A percentile compares a stretch with the other conserved stretches of the same genome.
These are phyloP conservation scores for Columba livia DNA, from an alignment of 2,113 vertebrate species.

Conservation along the genomic window DNA sequence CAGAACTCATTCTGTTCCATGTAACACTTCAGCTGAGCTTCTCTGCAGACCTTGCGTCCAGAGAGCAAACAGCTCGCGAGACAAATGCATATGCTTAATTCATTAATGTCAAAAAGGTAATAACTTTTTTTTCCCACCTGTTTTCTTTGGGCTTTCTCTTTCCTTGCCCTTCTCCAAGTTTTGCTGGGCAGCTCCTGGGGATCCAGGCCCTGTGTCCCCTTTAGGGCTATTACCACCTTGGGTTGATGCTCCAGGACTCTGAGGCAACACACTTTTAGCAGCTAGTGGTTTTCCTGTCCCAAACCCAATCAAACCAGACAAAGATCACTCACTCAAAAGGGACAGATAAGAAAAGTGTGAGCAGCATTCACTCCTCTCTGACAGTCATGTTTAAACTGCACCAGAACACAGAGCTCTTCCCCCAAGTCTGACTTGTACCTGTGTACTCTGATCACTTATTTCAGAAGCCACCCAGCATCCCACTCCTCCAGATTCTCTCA, in stretches of 20 bases:
- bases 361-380: neutral
- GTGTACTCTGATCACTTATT: neutral
- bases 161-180: neutral
- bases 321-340: neutral
- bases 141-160: neutral
- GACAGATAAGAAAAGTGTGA: neutral
- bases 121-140: neutral
- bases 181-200: neutral
- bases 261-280: neutral
- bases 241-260: constrained; percentile 15
- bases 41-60: neutral
- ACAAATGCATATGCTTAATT: neutral
- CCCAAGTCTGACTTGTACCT: fast-evolving
- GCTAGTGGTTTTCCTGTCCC: constrained; percentile 42
- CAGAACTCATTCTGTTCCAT: neutral
- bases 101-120: neutral
- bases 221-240: constrained; percentile 2
- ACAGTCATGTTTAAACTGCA: neutral
- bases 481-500: neutral
- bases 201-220: neutral
- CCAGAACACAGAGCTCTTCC: neutral
- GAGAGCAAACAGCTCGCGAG: neutral
- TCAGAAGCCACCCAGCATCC: neutral
- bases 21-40: neutral
- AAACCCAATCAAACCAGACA: neutral